These are phyloP conservation scores for Ceratina calcarata DNA, from an alignment of 1,140 invertebrate genomes.

Conservation along the genomic window DNA sequence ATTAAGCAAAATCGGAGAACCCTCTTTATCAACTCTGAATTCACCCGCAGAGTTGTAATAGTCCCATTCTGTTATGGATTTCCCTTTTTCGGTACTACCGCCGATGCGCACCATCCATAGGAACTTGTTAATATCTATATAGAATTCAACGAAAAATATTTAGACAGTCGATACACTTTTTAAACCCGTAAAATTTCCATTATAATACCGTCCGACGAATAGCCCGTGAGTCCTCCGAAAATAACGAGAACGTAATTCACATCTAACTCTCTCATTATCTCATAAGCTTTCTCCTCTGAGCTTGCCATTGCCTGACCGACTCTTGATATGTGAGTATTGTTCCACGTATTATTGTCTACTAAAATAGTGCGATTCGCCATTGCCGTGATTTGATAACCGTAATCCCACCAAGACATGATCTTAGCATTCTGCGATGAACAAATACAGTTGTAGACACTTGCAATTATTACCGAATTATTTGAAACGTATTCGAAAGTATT, in stretches of 20 bases:
- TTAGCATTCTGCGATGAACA: conserved; percentile 88
- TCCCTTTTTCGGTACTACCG: conserved; percentile 95
- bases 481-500: conserved; percentile 28
- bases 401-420: conserved; percentile 99
- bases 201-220: conserved; percentile 94
- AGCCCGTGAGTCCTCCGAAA: conserved; percentile 98
- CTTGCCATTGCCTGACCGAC: conserved; percentile 99
- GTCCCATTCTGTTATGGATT: conserved; percentile 97
- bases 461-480: conserved; percentile 14
- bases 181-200: conserved; percentile 1
- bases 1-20: conserved; percentile 92
- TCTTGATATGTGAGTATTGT: conserved; percentile 98
- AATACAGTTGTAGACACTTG: conserved; percentile 13
- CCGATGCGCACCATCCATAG: conserved; percentile 99
- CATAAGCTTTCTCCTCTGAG: conserved; percentile 96
- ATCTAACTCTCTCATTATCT: conserved; percentile 98
- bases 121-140: conserved; percentile 97
- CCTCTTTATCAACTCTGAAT: conserved; percentile 96
- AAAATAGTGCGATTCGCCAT: conserved; percentile 99
- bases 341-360: conserved; percentile 99
- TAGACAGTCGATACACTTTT: neutral
- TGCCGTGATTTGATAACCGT: conserved; percentile 99
- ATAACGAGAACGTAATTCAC: conserved; percentile 99
- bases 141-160: conserved; percentile 2
- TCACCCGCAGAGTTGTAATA: conserved; percentile 97